Evolutionary conservation across 2,888 invertebrate species (phyloP), one percentile per base, ranked within the genome.

Genomic region (Agrenia bidenticulata): DNA sequence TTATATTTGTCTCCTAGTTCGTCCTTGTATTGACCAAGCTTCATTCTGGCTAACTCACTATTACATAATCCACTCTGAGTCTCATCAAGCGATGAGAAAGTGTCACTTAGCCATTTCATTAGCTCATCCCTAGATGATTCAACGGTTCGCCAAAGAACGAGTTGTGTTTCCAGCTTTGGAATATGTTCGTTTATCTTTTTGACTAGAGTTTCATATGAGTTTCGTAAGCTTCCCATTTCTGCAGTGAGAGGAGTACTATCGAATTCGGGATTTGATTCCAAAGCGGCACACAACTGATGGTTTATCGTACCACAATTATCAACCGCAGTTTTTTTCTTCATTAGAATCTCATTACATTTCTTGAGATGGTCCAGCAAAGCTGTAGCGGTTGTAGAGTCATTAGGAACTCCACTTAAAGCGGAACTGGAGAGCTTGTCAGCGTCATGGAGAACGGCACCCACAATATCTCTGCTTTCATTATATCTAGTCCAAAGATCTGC

Each of bases 131-230:
- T 92, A 0, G 88, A 87, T 66, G 91, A 90, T 75, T 92, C 90
- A 39, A 96, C 89, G 79, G 94, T 93, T 77, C 92, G 89, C 94
- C 94, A 95, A 60, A 94, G 89, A n/a, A 91, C 88, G 0, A 89
- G 84, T 80, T 95, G 93, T 0, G 92, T 90, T 81, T 96, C 95
- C 57, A 89, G 85, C 61, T 87, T 87, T 79, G 92, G 91, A 23
- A 88, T 86, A 73, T 87, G 85, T 73, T 88, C 89, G 5, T 88
- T 84, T 2, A 90, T 84, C 55, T 85, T 85, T 69, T 89, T 88
- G 76, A 74, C 63, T 61, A 76, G 63, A 0, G 51, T 56, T 5
- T 77, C 74, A 68, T 77, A 79, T 15, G 73, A 69, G 21, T 55
- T 76, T 73, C 41, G 64, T n/a, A 77, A 59, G 21, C 70, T 66